Conservation (phyloP, 1,140 invertebrate genomes). For the Bombyx mandarina region DNA sequence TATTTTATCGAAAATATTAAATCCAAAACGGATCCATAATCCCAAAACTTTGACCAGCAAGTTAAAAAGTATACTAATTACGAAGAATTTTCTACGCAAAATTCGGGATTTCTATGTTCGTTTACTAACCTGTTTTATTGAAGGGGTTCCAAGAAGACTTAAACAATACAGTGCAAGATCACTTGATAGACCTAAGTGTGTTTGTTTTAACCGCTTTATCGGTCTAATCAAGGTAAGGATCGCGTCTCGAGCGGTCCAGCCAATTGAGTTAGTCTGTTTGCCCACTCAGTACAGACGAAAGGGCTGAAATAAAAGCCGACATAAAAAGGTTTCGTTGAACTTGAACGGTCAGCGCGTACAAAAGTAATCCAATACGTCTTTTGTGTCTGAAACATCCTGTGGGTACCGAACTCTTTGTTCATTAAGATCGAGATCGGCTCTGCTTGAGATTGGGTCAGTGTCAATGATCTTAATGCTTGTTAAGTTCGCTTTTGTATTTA, state of each 20-base stretch:
- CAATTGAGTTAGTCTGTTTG: conserved; percentile 14
- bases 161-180: not conserved
- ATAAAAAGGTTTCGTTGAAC: not conserved
- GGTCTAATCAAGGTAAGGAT: conserved; percentile 17
- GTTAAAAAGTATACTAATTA: conserved; percentile 2
- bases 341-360: not conserved
- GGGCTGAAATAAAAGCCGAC: not conserved
- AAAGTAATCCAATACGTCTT: too few species aligned
- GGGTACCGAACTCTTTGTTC: not conserved
- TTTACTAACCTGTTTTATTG: not conserved
- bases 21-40: too few species aligned
- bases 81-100: not conserved
- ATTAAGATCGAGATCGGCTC: not conserved
- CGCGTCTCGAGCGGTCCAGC: conserved; percentile 8
- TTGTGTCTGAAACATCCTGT: too few species aligned
- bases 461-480: too few species aligned
- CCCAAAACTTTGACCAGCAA: not conserved
- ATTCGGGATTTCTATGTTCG: not conserved
- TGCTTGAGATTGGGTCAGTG: too few species aligned
- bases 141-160: conserved; percentile 1
- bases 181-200: conserved; percentile 1
- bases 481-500: too few species aligned
- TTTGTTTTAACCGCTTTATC: conserved; percentile 13
- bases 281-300: conserved; percentile 1
- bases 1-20: too few species aligned